Evolutionary conservation across 1,140 invertebrate genomes (phyloP), one percentile per base, ranked within the genome.

Genomic region (Daktulosphaira vitifoliae): DNA sequence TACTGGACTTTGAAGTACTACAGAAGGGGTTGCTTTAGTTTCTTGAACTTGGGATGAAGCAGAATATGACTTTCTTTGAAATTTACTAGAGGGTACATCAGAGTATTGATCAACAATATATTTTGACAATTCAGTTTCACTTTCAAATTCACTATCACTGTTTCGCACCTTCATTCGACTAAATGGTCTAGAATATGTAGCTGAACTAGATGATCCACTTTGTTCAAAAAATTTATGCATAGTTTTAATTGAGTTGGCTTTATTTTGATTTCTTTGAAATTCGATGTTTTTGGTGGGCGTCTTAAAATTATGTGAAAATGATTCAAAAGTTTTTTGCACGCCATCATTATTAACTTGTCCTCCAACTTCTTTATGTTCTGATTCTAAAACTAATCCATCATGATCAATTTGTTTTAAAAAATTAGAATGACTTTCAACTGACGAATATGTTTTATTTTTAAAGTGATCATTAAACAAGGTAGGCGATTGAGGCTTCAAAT

Each of bases 221-320:
- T 62, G 56, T 25, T 62, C 56, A 5, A 62, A 62, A 39, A 62
- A 46, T 62, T 62, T 62, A 20, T 62, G 56, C 56, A 62, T 62
- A 1, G 56, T 62, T 46, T 62, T 62, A 46, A 62, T 62, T 18
- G 56, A 62, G 46, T 62, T 62, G n/a, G 56, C 42, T 33, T 62
- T 62, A 4, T 33, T 56, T 2, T 13, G 22, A 44, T 26, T 56
- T 18, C 42, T 56, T 11, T 20, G 23, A 44, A 26, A 38, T 9
- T 56, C 53, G 0, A 6, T 3, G 4, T 6, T 25, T 9, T 56
- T 56, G 2, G 53, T 18, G 3, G 53, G 53, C 20, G 20, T 29
- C 22, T 62, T 62, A 8, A 39, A 62, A 33, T 42, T 23, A 46
- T 62, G 39, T 15, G 56, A 46, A 62, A 46, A 62, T 8, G 56